phyloP scores from a whole-genome alignment of 2,888 invertebrate species.

The Drosophila hamatofila region DNA sequence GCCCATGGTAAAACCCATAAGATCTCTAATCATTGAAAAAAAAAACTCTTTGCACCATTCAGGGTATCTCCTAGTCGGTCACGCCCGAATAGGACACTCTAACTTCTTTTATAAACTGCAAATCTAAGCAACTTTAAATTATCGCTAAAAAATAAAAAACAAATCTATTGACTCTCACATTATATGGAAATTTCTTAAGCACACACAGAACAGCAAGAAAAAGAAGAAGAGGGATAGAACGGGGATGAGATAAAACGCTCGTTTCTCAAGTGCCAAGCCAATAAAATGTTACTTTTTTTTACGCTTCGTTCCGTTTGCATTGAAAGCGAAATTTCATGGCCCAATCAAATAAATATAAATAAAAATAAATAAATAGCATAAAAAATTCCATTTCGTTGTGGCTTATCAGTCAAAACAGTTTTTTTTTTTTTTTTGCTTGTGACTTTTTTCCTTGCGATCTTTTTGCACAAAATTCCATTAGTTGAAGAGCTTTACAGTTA shows the following conservation, averaged over 20 bases:
- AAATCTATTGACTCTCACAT: constrained; percentile 14
- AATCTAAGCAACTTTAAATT: constrained; percentile 2
- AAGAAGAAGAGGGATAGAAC: not conserved
- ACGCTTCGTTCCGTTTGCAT: not conserved
- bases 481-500: constrained; percentile 26
- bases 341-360: not conserved
- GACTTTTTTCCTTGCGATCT: not conserved
- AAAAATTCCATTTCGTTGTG: constrained; percentile 22
- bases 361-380: constrained; percentile 5
- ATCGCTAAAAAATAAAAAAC: not conserved
- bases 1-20: too few species aligned
- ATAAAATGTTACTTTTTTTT: constrained; percentile 14
- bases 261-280: constrained; percentile 14
- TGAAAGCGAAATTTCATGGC: constrained; percentile 4
- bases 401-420: constrained; percentile 35
- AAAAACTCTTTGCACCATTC: not conserved
- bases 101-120: too few species aligned
- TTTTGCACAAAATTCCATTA: not conserved
- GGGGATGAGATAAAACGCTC: not conserved
- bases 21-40: too few species aligned
- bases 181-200: not conserved
- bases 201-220: not conserved
- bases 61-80: not conserved
- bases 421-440: not conserved
- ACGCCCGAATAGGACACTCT: not conserved